Evolutionary conservation across 2,113 vertebrate genomes (phyloP), one percentile per base, ranked within the genome.

Genomic region (Otolemur garnettii): DNA sequence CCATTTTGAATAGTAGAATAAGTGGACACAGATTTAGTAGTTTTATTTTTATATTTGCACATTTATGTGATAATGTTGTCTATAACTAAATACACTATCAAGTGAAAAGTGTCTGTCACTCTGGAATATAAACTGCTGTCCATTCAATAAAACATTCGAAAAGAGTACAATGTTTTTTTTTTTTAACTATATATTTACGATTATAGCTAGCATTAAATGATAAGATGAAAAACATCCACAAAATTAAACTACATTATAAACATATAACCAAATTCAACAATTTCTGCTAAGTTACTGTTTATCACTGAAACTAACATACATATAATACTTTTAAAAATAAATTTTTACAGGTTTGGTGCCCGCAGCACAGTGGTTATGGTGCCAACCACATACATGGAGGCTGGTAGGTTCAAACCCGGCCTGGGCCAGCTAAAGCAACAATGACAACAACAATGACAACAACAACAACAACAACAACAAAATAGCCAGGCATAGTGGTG

Each of bases 1-100:
- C 85, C 77, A 92, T 98, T 98, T 97, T 97, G 80, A 96, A 92
- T 5, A 92, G 55, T 83, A 94, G 83, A 87, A 60, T 91, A 96
- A 93, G 96, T 96, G 55, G n/a, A 95, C 91, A 71, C 33, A 0
- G 8, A 78, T 93, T 89, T 74, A 13, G 0, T 90, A 93, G n/a
- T 84, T 60, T 90, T 94, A 86, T 93, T 57, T 91, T 94, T 96
- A 93, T 89, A 55, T 91, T 96, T 59, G 11, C 15, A 69, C 22
- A 59, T 88, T 93, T 97, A 95, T 97, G 91, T 94, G 93, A 93
- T 93, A 96, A 88, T 62, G 97, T 87, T 91, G 94, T 18, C 66
- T 89, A 62, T 57, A 30, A 60, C 57, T 35, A 78, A 21, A 19
- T 2, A 74, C 90, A 89, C 72, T 68, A 6, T 93, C 19, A 95